Percentiles rank a stretch among this genome's conserved stretches.
Conservation (phyloP, 53 echinoderm and acorn worm species). For the Henricia sp. region DNA sequence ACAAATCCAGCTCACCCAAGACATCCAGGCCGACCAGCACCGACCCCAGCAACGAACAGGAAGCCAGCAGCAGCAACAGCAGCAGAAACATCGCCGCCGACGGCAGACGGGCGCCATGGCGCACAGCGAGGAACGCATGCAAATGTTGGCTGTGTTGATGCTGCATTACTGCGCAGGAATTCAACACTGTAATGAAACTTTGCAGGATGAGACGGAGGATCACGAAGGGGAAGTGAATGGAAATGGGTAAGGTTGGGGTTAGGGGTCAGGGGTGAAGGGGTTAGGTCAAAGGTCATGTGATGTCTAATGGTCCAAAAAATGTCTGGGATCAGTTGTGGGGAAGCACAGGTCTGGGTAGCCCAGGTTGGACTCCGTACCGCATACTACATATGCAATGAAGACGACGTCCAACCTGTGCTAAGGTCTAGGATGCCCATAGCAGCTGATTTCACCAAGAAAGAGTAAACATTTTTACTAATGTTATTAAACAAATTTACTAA, state of each 20-base stretch:
- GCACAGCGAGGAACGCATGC: constrained; percentile 93
- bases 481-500: too few species aligned
- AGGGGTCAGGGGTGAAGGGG: too few species aligned
- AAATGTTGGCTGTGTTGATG: constrained; percentile 94
- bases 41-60: constrained; percentile 67
- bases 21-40: constrained; percentile 68
- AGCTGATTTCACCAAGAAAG: too few species aligned
- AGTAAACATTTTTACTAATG: too few species aligned
- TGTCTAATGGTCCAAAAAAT: too few species aligned
- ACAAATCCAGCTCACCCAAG: constrained; percentile 78
- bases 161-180: constrained; percentile 98
- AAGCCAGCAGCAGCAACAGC: constrained; percentile 60
- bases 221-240: background rate
- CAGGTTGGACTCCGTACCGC: too few species aligned
- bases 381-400: too few species aligned
- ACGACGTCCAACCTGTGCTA: too few species aligned
- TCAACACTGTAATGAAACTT: constrained; percentile 90
- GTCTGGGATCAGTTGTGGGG: too few species aligned
- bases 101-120: constrained; percentile 47
- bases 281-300: too few species aligned
- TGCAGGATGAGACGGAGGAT: background rate
- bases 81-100: constrained; percentile 44
- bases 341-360: too few species aligned
- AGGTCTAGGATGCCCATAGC: too few species aligned
- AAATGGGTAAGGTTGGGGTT: background rate